A percentile compares a stretch with the other conserved stretches of the same genome.
These are phyloP conservation scores for Rhynchonycteris naso DNA, from an alignment of 2,797 vertebrate genomes.

Conservation along the genomic window DNA sequence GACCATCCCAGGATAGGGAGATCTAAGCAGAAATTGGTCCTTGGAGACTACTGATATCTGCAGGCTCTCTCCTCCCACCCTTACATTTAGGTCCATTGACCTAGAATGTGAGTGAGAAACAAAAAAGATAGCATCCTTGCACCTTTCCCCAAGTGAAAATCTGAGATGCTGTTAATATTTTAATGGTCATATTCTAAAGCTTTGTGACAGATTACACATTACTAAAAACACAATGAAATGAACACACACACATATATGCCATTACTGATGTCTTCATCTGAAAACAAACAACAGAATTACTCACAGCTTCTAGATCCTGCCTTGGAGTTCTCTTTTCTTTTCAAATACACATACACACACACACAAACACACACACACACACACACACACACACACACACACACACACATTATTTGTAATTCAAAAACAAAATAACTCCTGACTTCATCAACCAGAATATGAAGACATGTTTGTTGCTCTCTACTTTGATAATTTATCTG, in stretches of 20 bases:
- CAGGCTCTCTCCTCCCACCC: rapidly evolving
- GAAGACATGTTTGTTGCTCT: not conserved
- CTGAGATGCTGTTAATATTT: not conserved
- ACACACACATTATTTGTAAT: no score
- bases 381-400: no score
- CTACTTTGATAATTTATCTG: not conserved
- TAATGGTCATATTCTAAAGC: not conserved
- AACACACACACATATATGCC: not conserved
- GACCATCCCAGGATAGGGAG: not conserved
- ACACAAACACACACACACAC: no score
- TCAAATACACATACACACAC: no score
- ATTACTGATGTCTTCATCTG: not conserved
- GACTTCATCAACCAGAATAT: not conserved
- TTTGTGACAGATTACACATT: not conserved
- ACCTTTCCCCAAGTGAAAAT: not conserved
- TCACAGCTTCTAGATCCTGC: not conserved
- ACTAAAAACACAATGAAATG: not conserved
- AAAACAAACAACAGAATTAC: not conserved
- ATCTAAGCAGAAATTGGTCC: not conserved
- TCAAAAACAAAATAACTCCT: not conserved
- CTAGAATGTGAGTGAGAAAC: not conserved
- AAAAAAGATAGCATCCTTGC: not conserved
- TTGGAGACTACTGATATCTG: no score
- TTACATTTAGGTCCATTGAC: not conserved
- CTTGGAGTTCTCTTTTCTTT: not conserved